A percentile compares a stretch with the other conserved stretches of the same genome.
Evolutionary conservation across 2,797 vertebrate species (phyloP).

Genomic region (Muscicapa comitata): DNA sequence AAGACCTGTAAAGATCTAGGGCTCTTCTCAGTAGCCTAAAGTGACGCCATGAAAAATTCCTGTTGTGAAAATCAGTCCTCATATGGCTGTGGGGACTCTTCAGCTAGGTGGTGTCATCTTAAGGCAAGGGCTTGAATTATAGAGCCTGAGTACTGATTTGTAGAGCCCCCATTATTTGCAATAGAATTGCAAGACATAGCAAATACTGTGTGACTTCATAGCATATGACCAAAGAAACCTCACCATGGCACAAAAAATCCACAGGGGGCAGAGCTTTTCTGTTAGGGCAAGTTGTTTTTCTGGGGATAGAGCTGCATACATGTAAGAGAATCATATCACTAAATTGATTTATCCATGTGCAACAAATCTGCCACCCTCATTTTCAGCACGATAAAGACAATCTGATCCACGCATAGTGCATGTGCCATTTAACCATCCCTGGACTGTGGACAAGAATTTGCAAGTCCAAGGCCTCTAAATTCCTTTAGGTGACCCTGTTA

Average conservation of each 20-base stretch:
- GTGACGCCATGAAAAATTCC: background rate
- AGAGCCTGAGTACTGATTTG: background rate
- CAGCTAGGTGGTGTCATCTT: background rate
- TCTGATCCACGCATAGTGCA: rapidly evolving
- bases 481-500: background rate
- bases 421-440: background rate
- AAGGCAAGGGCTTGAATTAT: background rate
- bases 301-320: background rate
- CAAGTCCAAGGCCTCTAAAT: background rate
- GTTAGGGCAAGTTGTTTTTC: background rate
- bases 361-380: background rate
- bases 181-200: background rate
- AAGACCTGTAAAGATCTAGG: background rate
- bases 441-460: background rate
- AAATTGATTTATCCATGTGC: background rate
- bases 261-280: background rate
- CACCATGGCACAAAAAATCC: background rate
- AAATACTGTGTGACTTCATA: background rate
- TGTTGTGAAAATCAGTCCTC: background rate
- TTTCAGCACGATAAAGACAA: background rate
- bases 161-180: background rate
- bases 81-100: background rate
- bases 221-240: background rate
- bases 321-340: background rate
- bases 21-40: background rate